These are phyloP conservation scores for Thera obeliscata DNA, from an alignment of 2,888 invertebrate species.

Conservation along the genomic window DNA sequence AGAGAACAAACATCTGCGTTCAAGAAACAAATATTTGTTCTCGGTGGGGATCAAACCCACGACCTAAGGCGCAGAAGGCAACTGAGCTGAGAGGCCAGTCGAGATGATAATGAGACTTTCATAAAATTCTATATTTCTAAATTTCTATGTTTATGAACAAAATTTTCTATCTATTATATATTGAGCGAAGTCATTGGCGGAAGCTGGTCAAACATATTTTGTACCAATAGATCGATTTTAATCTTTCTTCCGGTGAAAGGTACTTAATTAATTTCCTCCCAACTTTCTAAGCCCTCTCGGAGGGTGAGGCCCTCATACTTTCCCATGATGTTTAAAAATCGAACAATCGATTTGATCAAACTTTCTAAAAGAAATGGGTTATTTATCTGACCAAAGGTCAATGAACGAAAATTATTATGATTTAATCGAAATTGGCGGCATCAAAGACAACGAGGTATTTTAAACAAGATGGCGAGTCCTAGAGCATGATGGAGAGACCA, in stretches of 20 bases:
- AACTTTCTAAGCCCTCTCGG: constrained; percentile 54
- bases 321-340: constrained; percentile 24
- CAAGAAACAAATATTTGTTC: no score
- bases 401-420: background rate
- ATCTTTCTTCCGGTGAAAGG: constrained; percentile 59
- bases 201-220: background rate
- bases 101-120: no score
- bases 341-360: constrained; percentile 15
- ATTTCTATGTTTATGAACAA: no score
- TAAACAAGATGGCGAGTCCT: no score
- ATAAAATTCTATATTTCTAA: no score
- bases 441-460: background rate
- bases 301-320: constrained; percentile 40
- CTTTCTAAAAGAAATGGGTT: constrained; percentile 16
- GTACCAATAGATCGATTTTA: constrained; percentile 25
- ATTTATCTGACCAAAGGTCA: constrained; percentile 7
- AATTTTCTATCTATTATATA: no score
- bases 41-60: no score
- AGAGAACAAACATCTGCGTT: no score
- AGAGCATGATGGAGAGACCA: no score
- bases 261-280: constrained; percentile 48
- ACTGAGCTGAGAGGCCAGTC: no score
- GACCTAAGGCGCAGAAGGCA: no score
- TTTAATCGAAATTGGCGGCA: background rate
- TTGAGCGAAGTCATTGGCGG: background rate